Evolutionary conservation across 2,888 invertebrate genomes (phyloP).

Genomic region (Ametastegia equiseti): DNA sequence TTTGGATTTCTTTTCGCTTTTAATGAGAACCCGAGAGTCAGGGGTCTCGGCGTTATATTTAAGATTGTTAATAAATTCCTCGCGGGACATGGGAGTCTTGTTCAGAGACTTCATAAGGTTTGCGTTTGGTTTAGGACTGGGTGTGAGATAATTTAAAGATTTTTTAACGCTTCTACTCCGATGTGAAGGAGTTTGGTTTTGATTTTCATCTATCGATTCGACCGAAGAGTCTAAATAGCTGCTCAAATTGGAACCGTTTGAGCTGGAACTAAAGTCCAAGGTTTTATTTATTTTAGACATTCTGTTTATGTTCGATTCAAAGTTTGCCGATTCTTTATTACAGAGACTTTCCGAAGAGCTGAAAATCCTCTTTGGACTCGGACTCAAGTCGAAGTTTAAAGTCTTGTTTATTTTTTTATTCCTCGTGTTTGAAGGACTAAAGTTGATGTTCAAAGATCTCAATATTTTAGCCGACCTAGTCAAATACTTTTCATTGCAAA

Average conservation of each 20-base stretch:
- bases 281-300: conserved; percentile 57
- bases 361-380: conserved; percentile 62
- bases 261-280: conserved; percentile 60
- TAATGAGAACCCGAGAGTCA: conserved; percentile 49
- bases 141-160: conserved; percentile 61
- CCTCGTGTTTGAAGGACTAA: conserved; percentile 58
- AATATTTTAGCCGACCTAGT: conserved; percentile 70
- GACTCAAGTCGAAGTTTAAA: conserved; percentile 66
- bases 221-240: conserved; percentile 59
- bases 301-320: conserved; percentile 50
- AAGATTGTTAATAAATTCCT: conserved; percentile 51
- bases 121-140: conserved; percentile 46
- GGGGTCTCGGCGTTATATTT: conserved; percentile 59
- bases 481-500: conserved; percentile 58
- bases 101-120: conserved; percentile 7
- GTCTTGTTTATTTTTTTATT: conserved; percentile 66
- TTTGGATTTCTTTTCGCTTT: conserved; percentile 49
- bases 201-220: conserved; percentile 70
- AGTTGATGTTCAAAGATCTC: conserved; percentile 65
- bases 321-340: conserved; percentile 47
- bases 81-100: conserved; percentile 15
- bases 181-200: conserved; percentile 69
- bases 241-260: conserved; percentile 60
- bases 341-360: conserved; percentile 51
- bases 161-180: conserved; percentile 60